phyloP scores from a whole-genome alignment of 2,797 vertebrate genomes.

The Poeciliopsis infans region DNA sequence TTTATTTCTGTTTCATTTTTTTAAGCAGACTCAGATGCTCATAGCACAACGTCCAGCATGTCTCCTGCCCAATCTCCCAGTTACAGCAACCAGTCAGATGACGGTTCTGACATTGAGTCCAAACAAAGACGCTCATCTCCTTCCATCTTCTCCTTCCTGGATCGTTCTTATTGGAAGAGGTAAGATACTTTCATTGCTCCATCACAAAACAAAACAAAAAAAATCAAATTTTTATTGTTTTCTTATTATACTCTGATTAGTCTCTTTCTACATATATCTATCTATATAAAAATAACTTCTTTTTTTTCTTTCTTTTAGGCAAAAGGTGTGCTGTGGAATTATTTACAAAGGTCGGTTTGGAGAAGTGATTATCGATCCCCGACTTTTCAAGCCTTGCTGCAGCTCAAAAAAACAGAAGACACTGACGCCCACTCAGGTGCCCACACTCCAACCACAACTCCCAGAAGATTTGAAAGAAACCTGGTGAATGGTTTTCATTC shows the following conservation, averaged over 20 bases:
- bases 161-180: conserved; percentile 88
- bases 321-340: conserved; percentile 87
- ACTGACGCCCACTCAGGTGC: conserved; percentile 67
- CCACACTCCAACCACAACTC: conserved; percentile 65
- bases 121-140: conserved; percentile 80
- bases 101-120: conserved; percentile 85
- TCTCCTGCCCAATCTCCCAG: conserved; percentile 86
- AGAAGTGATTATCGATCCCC: conserved; percentile 87
- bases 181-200: background rate
- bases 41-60: conserved; percentile 85
- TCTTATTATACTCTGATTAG: background rate
- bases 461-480: conserved; percentile 77
- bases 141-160: conserved; percentile 83
- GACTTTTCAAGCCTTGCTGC: conserved; percentile 88
- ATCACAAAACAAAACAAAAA: background rate
- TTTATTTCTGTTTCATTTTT: background rate
- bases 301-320: conserved; percentile 60
- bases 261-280: background rate
- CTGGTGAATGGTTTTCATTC: conserved; percentile 76
- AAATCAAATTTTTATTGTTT: background rate
- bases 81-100: conserved; percentile 86
- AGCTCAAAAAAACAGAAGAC: conserved; percentile 81
- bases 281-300: too few relatives aligned
- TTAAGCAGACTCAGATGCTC: conserved; percentile 83
- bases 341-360: conserved; percentile 87